Evolutionary conservation across 1,140 invertebrate species (phyloP).

Genomic region (Hyphantria cunea): DNA sequence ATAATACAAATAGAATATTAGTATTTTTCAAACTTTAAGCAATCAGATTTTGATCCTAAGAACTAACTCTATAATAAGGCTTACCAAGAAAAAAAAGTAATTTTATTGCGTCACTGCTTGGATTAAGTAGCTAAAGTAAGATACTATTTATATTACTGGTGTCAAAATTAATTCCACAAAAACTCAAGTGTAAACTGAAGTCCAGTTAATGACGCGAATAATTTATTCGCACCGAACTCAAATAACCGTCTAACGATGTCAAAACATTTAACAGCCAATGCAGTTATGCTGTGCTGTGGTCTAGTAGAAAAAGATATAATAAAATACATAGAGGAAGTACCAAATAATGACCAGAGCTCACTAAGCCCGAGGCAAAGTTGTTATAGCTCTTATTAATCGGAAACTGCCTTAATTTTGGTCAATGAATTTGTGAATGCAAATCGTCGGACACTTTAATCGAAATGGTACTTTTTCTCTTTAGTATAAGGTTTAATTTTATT

Average conservation of each 20-base stretch:
- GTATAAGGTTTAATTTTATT: slow-evolving; percentile 34
- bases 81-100: too few species aligned
- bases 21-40: too few species aligned
- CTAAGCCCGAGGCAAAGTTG: slow-evolving; percentile 56
- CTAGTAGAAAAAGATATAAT: slow-evolving; percentile 30
- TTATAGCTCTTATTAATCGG: slow-evolving; percentile 62
- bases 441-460: slow-evolving; percentile 30
- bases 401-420: slow-evolving; percentile 71
- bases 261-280: slow-evolving; percentile 29
- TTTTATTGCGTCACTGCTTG: too few species aligned
- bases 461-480: slow-evolving; percentile 11
- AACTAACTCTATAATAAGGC: too few species aligned
- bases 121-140: too few species aligned
- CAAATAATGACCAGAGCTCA: slow-evolving; percentile 49
- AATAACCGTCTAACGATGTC: slow-evolving; percentile 24
- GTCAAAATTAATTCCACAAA: not conserved
- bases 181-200: not conserved
- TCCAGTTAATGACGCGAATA: slow-evolving; percentile 19
- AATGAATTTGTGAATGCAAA: slow-evolving; percentile 73
- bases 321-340: slow-evolving; percentile 35
- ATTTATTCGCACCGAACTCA: slow-evolving; percentile 21
- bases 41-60: too few species aligned
- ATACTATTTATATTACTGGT: too few species aligned
- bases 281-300: slow-evolving; percentile 16
- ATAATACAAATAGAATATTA: too few species aligned